Percentiles rank a stretch among this genome's conserved stretches.
Evolutionary conservation across 2,888 invertebrate species (phyloP).

Genomic region (Lasioglossum villosulum): DNA sequence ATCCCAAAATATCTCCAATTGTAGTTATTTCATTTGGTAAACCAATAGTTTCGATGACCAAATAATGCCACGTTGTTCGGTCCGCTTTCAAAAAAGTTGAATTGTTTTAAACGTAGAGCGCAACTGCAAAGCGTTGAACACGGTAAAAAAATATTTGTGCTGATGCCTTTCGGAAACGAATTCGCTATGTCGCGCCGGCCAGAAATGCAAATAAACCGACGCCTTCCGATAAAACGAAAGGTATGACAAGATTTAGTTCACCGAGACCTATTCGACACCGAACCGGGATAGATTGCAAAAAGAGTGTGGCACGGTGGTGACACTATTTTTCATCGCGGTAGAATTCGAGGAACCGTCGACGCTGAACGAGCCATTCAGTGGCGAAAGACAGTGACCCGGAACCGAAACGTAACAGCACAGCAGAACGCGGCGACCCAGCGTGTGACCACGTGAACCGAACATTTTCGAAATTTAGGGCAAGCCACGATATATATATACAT

Average conservation of each 20-base stretch:
- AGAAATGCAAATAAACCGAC: not conserved
- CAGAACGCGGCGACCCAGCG: conserved; percentile 27
- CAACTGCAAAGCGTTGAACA: not conserved
- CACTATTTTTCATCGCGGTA: conserved; percentile 1
- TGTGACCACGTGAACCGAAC: conserved; percentile 47
- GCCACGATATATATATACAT: conserved; percentile 44
- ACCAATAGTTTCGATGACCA: too few relatives aligned
- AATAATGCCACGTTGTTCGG: too few relatives aligned
- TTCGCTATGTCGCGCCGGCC: not conserved
- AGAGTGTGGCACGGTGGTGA: not conserved
- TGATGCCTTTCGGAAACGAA: not conserved
- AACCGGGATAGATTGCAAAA: not conserved
- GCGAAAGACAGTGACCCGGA: conserved; percentile 18
- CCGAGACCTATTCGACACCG: not conserved
- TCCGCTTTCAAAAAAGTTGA: too few relatives aligned
- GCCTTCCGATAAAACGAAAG: not conserved
- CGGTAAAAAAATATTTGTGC: not conserved
- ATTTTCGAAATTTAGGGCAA: conserved; percentile 73
- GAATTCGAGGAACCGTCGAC: not conserved
- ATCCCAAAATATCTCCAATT: too few relatives aligned
- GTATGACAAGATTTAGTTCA: not conserved
- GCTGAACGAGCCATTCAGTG: not conserved
- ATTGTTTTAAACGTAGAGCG: too few relatives aligned
- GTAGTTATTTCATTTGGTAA: too few relatives aligned
- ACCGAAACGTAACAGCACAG: conserved; percentile 26